Evolutionary conservation across 2,113 vertebrate genomes (phyloP), one percentile per base, ranked within the genome.

Genomic region (Tragelaphus scriptus): DNA sequence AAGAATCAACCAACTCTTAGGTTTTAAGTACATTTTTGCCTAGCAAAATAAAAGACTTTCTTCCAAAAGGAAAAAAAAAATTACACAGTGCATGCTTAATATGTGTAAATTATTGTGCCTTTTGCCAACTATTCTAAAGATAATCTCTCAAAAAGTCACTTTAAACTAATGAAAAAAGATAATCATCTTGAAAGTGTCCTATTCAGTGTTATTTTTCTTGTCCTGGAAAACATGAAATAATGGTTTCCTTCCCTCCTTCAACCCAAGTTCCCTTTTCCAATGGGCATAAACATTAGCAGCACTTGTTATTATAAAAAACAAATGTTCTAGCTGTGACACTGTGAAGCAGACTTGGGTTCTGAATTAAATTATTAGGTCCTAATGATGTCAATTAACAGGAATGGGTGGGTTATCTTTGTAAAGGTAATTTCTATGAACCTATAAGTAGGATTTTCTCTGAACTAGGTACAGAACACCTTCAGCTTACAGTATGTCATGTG

Each of bases 81-180:
- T 81, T 97, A 94, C 40, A 53, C 82, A 95, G 19, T 80, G 79
- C 2, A 53, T 15, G 56, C 94, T 96, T 98, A 98, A 98, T 97
- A n/a, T 53, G 92, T 97, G 87, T 90, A 98, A 97, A 96, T 98
- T 88, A 97, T 94, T 97, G 40, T 97, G 61, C 0, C 77, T 61
- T 96, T 97, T 96, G 51, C 84, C 94, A 98, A 97, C 68, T 94
- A 28, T 90, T 95, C 86, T 94, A 97, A 97, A 91, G 89, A 88
- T 96, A 98, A 94, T 97, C 79, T 97, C 94, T 95, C 68, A 96
- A 98, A 96, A 94, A 92, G n/a, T 30, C 59, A 97, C 55, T 91
- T 97, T 94, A 98, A 97, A 96, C 92, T 98, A 98, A 98, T 96
- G 95, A 95, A 97, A 85, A 90, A 95, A 96, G 84, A 97, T 97